Evolutionary conservation across 2,797 vertebrate species (phyloP).

Genomic region (Halcyon leucocephala): DNA sequence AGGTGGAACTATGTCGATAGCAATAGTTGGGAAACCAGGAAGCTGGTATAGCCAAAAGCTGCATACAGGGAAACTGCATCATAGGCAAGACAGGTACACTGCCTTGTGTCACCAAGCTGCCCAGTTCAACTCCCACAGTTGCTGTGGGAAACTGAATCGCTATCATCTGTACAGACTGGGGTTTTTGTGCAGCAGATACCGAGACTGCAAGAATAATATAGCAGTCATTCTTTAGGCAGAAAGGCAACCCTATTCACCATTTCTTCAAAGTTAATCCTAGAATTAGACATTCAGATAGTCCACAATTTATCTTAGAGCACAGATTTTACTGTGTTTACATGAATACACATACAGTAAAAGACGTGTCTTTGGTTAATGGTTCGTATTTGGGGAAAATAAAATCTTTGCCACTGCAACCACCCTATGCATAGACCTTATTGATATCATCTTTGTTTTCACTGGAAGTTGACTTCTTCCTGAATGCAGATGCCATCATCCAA

Average conservation of each 20-base stretch:
- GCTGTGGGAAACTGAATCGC: not conserved
- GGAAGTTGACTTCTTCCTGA: constrained; percentile 5
- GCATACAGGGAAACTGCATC: not conserved
- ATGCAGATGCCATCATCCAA: not conserved
- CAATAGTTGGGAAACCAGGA: not conserved
- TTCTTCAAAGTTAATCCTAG: not conserved
- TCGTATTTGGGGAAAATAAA: not conserved
- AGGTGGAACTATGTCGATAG: not conserved
- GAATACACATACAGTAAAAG: not conserved
- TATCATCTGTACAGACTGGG: not conserved
- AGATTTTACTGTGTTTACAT: not conserved
- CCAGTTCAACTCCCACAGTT: not conserved
- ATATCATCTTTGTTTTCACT: not conserved
- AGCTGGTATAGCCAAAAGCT: not conserved
- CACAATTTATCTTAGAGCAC: not conserved
- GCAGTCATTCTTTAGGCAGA: not conserved
- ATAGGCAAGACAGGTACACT: not conserved
- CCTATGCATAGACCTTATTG: not conserved
- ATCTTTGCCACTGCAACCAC: not conserved
- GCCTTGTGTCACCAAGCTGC: not conserved
- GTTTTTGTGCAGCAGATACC: not conserved
- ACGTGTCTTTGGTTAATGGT: not conserved
- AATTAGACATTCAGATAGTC: not conserved
- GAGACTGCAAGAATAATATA: not conserved
- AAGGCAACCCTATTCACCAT: not conserved